Base-by-base conservation (phyloP, 2,797 vertebrate genomes). In the Siniperca obscura region DNA sequence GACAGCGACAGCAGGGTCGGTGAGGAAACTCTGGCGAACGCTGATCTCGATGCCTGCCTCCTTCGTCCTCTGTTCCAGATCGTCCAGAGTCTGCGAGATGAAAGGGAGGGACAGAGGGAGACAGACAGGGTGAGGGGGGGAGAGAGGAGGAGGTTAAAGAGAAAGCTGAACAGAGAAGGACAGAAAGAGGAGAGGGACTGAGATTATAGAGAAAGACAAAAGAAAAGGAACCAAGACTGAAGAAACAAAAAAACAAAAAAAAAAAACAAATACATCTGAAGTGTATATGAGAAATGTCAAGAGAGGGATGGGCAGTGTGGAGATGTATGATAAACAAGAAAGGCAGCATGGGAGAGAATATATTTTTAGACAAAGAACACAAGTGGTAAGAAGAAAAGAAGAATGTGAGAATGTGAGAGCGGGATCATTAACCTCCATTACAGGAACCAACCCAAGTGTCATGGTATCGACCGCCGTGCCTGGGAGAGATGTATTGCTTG, bases 11-110 rank as follows among this genome's bases (percentile, higher is more conserved):
- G 97, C 95, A 42, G 98, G 98, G 90, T 99, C 98, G 0, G 97
- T 98, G 91, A 99, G 98, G 94, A 99, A 99, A 84, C 98, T 98
- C 92, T 98, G 98, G 27, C 98, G 96, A 88, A 98, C 98, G 30
- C 97, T 98, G 92, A 99, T 98, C 94, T 99, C 98, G 10, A 99
- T 97, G 25, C 96, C 97, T 3, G 98, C 98, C 87, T 98, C 98
- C 89, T 97, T 97, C 90, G 95, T 94, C 74, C 97, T 95, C 85
- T 99, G 95, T 90, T 98, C 98, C 84, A 99, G 92, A 92, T 99
- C 98, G 44, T 98, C 98, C 87, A 98, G 93, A 56, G 98, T 99
- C 98, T 99, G 89, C 4, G 1, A 89, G 83, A 90, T 90, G 89
- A 90, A 88, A 92, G 86, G 74, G 67, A 65, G 84, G 78, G 86